These are phyloP conservation scores for Bombus superbus DNA, from an alignment of 1,140 invertebrate genomes.

Conservation along the genomic window DNA sequence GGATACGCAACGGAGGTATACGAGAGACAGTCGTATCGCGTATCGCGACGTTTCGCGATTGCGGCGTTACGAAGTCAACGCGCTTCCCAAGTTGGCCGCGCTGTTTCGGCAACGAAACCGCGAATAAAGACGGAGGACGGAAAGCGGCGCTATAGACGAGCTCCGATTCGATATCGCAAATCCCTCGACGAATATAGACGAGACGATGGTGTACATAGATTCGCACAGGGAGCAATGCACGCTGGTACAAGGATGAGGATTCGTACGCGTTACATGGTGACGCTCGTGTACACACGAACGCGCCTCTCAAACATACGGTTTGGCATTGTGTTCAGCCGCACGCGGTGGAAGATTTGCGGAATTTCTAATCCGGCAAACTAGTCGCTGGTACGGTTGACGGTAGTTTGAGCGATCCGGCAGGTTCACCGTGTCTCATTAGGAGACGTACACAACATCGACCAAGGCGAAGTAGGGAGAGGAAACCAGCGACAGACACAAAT, in stretches of 20 bases:
- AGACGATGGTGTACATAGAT: conserved; percentile 23
- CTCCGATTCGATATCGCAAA: conserved; percentile 55
- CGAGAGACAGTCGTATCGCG: background rate
- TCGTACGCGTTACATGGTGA: background rate
- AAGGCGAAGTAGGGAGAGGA: background rate
- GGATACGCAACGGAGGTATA: background rate
- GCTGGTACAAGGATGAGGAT: conserved; percentile 26
- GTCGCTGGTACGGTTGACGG: conserved; percentile 1
- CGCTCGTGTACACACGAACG: background rate
- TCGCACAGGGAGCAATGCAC: background rate
- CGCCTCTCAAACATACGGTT: background rate
- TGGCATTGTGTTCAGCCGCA: background rate
- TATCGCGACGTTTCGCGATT: background rate
- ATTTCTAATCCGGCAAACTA: conserved; percentile 52
- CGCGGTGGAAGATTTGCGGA: conserved; percentile 4
- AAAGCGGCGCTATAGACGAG: conserved; percentile 18
- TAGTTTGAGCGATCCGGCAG: conserved; percentile 39
- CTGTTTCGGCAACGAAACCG: background rate
- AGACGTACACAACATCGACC: conserved; percentile 26
- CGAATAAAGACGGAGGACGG: conserved; percentile 16
- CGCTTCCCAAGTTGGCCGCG: no score
- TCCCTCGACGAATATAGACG: conserved; percentile 52
- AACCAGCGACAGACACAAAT: conserved; percentile 64
- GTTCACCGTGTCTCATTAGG: conserved; percentile 58
- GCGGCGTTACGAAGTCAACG: background rate